phyloP scores from a whole-genome alignment of 2,888 invertebrate genomes.

The Lycaena phlaeas region DNA sequence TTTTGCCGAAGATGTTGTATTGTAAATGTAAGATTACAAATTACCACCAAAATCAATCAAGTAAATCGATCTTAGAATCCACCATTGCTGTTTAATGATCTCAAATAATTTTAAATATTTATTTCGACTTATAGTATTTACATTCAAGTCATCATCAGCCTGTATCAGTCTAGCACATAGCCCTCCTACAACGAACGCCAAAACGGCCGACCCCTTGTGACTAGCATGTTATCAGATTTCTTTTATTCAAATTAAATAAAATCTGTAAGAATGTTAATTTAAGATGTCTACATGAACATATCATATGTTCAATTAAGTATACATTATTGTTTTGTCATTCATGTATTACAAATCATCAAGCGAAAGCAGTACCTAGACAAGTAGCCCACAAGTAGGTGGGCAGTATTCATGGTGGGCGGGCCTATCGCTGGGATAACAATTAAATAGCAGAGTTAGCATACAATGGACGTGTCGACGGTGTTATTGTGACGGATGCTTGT shows the following conservation, averaged over 20 bases:
- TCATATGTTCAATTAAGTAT: background rate
- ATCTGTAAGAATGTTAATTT: background rate
- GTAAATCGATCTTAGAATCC: too few relatives aligned
- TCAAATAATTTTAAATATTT: too few relatives aligned
- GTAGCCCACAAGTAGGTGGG: constrained; percentile 8
- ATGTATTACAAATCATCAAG: background rate
- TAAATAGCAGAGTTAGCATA: constrained; percentile 45
- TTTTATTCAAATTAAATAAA: background rate
- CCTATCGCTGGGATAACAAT: constrained; percentile 28
- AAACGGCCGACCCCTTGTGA: too few relatives aligned
- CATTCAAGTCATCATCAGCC: too few relatives aligned
- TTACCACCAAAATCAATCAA: too few relatives aligned
- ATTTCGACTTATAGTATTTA: too few relatives aligned
- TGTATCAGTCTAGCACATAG: too few relatives aligned
- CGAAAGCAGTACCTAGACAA: background rate
- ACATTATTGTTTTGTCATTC: background rate
- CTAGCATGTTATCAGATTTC: too few relatives aligned
- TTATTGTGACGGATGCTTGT: constrained; percentile 33
- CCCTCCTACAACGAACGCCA: too few relatives aligned
- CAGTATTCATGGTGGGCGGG: constrained; percentile 11
- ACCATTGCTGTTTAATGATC: too few relatives aligned
- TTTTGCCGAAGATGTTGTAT: too few relatives aligned
- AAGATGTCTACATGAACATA: background rate
- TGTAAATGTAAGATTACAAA: too few relatives aligned
- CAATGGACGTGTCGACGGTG: constrained; percentile 36